A percentile compares a stretch with the other conserved stretches of the same genome.
Conservation (phyloP, 2,888 invertebrate genomes). For the Anthophora plumipes region DNA sequence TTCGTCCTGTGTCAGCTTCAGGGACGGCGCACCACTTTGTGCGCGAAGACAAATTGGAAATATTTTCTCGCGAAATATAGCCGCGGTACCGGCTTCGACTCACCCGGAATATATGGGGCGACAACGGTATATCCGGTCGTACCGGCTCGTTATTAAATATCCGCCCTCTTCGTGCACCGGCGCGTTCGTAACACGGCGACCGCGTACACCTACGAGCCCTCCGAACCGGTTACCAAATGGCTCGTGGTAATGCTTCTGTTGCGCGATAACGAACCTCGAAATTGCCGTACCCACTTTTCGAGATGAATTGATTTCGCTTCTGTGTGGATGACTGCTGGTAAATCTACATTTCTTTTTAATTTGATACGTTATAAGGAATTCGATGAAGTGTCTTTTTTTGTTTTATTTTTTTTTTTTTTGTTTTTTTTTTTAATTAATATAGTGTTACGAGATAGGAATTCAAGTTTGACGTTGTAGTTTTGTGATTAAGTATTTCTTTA, state of each 20-base stretch:
- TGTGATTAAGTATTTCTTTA: too few relatives aligned
- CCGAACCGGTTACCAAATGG: constrained; percentile 53
- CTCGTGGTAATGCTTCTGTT: constrained; percentile 48
- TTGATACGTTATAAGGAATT: too few relatives aligned
- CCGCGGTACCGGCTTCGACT: constrained; percentile 69
- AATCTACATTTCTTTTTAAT: neutral
- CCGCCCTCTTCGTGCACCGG: constrained; percentile 61
- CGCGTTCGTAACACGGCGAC: neutral
- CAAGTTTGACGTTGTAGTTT: too few relatives aligned
- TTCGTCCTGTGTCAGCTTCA: constrained; percentile 48
- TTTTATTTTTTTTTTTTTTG: neutral
- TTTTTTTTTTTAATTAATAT: too few relatives aligned
- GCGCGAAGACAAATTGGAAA: constrained; percentile 83
- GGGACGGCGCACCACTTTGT: constrained; percentile 80
- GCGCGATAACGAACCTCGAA: constrained; percentile 50
- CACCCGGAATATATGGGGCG: constrained; percentile 76
- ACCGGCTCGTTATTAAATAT: constrained; percentile 81
- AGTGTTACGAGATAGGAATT: too few relatives aligned
- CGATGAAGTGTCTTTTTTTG: neutral
- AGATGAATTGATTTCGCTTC: constrained; percentile 26
- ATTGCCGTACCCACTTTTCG: constrained; percentile 26
- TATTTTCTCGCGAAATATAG: constrained; percentile 79
- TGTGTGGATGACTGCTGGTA: neutral
- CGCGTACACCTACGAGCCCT: constrained; percentile 12
- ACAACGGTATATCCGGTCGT: constrained; percentile 78